These are phyloP conservation scores for Nipponia nippon DNA, from an alignment of 2,113 vertebrate genomes.

Conservation along the genomic window DNA sequence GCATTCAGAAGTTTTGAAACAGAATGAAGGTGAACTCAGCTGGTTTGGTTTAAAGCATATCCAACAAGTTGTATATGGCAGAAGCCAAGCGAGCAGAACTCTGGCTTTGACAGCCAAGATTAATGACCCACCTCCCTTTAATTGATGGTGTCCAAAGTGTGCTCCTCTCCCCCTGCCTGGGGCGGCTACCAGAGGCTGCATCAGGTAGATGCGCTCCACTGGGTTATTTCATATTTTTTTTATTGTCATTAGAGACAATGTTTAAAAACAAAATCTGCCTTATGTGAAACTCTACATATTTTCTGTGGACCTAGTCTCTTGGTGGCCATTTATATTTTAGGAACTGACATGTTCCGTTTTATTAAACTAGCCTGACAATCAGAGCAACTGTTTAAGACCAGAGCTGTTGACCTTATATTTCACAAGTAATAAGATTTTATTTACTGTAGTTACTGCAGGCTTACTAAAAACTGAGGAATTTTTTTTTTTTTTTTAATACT, in stretches of 20 bases:
- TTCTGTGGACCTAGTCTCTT: constrained; percentile 31
- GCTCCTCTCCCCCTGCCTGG: constrained; percentile 22
- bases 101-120: constrained; percentile 49
- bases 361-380: constrained; percentile 51
- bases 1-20: not conserved
- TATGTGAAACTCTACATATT: constrained; percentile 4
- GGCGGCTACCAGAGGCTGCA: constrained; percentile 23
- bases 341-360: constrained; percentile 51
- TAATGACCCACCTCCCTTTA: constrained; percentile 52
- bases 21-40: not conserved
- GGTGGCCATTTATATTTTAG: constrained; percentile 52
- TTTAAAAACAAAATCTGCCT: not conserved
- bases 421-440: constrained; percentile 12
- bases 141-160: constrained; percentile 18
- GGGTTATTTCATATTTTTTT: constrained; percentile 9
- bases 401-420: constrained; percentile 30
- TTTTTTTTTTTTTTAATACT: not conserved
- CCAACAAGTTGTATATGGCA: not conserved
- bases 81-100: constrained; percentile 34
- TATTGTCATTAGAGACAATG: not conserved
- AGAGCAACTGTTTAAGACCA: constrained; percentile 40
- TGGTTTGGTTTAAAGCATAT: not conserved
- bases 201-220: constrained; percentile 32
- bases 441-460: not conserved
- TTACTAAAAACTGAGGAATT: not conserved